These are phyloP conservation scores for Zeugodacus cucurbitae DNA, from an alignment of 1,140 invertebrate species.

Conservation along the genomic window DNA sequence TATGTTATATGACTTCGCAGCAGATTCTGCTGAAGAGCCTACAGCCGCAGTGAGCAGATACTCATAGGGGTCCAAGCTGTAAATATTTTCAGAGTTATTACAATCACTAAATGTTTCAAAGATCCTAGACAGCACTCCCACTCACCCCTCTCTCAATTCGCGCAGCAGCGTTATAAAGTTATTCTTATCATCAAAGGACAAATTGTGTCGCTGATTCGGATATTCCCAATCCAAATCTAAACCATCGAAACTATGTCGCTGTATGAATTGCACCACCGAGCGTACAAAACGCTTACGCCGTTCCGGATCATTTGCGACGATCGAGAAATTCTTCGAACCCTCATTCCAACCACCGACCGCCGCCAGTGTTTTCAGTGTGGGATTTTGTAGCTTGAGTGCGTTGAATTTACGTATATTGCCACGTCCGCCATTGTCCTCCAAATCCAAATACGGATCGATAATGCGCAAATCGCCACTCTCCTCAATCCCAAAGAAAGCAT, in stretches of 20 bases:
- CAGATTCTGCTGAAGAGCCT: conserved; percentile 68
- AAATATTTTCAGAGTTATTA: not conserved
- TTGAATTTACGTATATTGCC: conserved; percentile 70
- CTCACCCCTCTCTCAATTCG: conserved; percentile 70
- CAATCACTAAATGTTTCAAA: not conserved
- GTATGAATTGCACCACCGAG: conserved; percentile 71
- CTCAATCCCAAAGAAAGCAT: conserved; percentile 76
- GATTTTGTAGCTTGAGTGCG: conserved; percentile 73
- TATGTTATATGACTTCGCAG: conserved; percentile 73
- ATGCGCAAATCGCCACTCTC: conserved; percentile 67
- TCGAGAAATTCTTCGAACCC: conserved; percentile 75
- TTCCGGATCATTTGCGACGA: conserved; percentile 67
- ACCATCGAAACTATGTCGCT: conserved; percentile 80
- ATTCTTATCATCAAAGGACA: conserved; percentile 67
- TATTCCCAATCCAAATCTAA: conserved; percentile 88
- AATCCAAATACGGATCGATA: conserved; percentile 75
- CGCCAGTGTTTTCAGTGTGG: conserved; percentile 75
- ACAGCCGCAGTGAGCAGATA: conserved; percentile 73
- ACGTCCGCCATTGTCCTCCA: conserved; percentile 66
- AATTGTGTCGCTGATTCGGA: conserved; percentile 73
- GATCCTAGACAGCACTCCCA: not conserved
- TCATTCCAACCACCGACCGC: conserved; percentile 85
- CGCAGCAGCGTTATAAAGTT: conserved; percentile 70
- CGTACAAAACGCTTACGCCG: conserved; percentile 72
- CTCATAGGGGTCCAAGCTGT: conserved; percentile 64